These are phyloP conservation scores for Hoplias malabaricus DNA, from an alignment of 2,113 vertebrate species.

Conservation along the genomic window DNA sequence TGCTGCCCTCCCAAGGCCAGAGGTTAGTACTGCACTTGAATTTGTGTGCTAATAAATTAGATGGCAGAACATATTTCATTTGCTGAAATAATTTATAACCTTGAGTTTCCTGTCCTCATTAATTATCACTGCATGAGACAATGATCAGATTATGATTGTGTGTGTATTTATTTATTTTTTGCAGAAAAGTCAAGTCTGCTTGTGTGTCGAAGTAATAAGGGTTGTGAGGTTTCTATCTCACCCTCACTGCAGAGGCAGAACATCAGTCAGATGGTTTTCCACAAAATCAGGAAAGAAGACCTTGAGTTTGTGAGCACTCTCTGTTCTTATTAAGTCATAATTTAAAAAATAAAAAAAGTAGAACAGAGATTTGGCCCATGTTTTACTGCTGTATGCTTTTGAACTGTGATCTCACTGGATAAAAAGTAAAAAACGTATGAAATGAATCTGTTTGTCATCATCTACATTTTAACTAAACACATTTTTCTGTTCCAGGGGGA, in stretches of 20 bases:
- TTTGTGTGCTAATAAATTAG: not conserved
- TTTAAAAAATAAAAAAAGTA: no score
- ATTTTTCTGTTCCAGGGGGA: constrained; percentile 76
- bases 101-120: not conserved
- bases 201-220: constrained; percentile 86
- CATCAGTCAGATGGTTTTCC: constrained; percentile 97
- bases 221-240: constrained; percentile 79
- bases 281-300: constrained; percentile 96
- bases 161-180: not conserved
- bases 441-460: constrained; percentile 42
- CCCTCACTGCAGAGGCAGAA: constrained; percentile 85
- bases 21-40: constrained; percentile 72
- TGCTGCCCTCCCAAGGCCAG: constrained; percentile 90
- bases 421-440: not conserved
- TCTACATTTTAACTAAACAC: not conserved
- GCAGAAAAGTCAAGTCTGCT: constrained; percentile 94
- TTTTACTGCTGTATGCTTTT: not conserved
- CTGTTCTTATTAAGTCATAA: no score
- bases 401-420: no score
- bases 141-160: not conserved
- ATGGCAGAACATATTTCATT: no score
- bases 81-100: no score
- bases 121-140: not conserved
- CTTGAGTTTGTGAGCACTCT: constrained; percentile 82
- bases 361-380: not conserved